Evolutionary conservation across 2,888 invertebrate genomes (phyloP).

Genomic region (Harmothoe impar): DNA sequence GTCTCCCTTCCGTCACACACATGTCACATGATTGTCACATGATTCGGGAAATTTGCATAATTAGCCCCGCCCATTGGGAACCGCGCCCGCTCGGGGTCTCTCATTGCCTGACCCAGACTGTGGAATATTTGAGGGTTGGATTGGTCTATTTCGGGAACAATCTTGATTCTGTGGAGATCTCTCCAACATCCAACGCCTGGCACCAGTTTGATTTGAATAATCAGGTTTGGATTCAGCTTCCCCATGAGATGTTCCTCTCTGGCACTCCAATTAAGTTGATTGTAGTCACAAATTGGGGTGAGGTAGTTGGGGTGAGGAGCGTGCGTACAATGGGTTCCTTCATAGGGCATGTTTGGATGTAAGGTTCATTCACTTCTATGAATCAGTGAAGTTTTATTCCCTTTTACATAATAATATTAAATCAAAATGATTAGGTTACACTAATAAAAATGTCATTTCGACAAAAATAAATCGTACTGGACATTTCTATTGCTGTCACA

Average conservation of each 20-base stretch:
- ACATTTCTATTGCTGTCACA: too few species aligned
- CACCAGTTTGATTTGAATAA: background rate
- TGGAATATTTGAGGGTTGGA: background rate
- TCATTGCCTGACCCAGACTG: too few species aligned
- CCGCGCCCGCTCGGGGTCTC: background rate
- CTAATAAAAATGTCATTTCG: too few species aligned
- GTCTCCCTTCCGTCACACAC: background rate
- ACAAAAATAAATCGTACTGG: too few species aligned
- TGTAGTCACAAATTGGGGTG: background rate
- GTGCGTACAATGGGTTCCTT: background rate
- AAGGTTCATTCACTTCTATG: too few species aligned
- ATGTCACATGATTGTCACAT: background rate
- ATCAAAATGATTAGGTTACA: too few species aligned
- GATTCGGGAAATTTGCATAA: constrained; percentile 3
- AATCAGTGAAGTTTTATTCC: too few species aligned
- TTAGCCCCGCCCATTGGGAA: background rate
- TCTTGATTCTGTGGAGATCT: background rate
- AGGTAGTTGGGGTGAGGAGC: background rate
- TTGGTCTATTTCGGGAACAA: background rate
- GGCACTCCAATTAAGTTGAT: background rate
- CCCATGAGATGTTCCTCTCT: background rate
- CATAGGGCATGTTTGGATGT: too few species aligned
- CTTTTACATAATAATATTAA: too few species aligned
- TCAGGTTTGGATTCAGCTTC: background rate
- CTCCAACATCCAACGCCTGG: background rate